Base-by-base conservation (phyloP, 2,888 invertebrate genomes). In the Oscheius onirici region DNA sequence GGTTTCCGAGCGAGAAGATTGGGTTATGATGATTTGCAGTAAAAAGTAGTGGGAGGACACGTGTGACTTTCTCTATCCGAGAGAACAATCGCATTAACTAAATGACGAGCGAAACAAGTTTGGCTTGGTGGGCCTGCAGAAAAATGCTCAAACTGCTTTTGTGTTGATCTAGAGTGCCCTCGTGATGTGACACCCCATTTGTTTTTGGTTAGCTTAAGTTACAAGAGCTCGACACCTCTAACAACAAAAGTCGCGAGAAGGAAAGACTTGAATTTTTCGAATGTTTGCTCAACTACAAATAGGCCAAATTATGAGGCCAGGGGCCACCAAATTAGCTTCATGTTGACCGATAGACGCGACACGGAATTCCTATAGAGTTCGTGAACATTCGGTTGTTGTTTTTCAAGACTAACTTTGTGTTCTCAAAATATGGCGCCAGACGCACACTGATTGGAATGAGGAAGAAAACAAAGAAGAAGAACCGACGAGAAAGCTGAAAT, bases 81-180 rank as follows among this genome's bases (percentile, higher is more conserved):
- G 49, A 26, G 63, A 58, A 63, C 63, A 63, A 63, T 63, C 46
- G 34, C 63, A 63, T 63, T 63, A 63, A 49, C 28, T 49, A 63
- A 63, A 49, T 63, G 51, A 63, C 63, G 63, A 49, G 63, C 46
- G 28, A 63, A 63, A 26, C 24, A 15, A 49, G 49, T 63, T 63
- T 63, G 63, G 63, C 46, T 24, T n/a, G n/a, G n/a, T n/a, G 63
- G 49, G 34, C 63, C 49, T 8, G 34, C 8, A 49, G 49, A 22
- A 49, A 17, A 20, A 34, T 34, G 34, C 34, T 34, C 34, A 34
- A 34, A 34, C 34, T 34, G 34, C 34, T 34, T 34, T 34, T 34
- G 34, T 34, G 34, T 34, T 34, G 34, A 34, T 34, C 34, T 34
- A 34, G 34, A 8, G 34, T n/a, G 34, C 34, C 34, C 3, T 34